Conservation (phyloP, 2,888 invertebrate genomes). For the Lampropteryx suffumata region DNA sequence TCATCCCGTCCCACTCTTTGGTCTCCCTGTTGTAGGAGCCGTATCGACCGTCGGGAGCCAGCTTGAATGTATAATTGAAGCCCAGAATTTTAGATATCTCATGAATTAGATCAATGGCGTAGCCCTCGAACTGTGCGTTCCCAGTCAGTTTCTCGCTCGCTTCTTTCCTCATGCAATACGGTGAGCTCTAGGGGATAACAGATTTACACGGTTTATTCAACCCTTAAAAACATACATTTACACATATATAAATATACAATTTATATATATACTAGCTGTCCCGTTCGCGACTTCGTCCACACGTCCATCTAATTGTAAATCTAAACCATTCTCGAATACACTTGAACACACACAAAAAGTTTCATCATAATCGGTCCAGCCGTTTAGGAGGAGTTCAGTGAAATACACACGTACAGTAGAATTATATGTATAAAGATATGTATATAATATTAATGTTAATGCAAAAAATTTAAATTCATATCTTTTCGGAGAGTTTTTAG, state of each 20-base stretch:
- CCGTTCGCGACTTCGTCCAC: no score
- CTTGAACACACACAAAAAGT: no score
- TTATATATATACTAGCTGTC: no score
- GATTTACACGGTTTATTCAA: constrained; percentile 39
- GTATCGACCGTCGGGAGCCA: constrained; percentile 93
- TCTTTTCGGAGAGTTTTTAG: not conserved
- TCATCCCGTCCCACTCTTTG: constrained; percentile 96
- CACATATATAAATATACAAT: no score
- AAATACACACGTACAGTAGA: no score
- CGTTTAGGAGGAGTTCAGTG: no score
- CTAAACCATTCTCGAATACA: no score
- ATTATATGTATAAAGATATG: no score
- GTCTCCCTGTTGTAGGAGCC: constrained; percentile 91
- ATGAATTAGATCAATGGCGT: constrained; percentile 96
- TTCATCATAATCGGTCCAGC: no score
- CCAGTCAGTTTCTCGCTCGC: constrained; percentile 92
- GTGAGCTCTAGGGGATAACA: constrained; percentile 88
- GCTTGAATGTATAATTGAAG: constrained; percentile 93
- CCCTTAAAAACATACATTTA: not conserved
- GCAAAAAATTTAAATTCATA: not conserved
- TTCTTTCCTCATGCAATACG: constrained; percentile 97
- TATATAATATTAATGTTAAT: not conserved
- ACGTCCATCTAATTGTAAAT: no score
- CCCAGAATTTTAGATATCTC: constrained; percentile 94
- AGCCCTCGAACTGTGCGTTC: constrained; percentile 97